Conservation (phyloP, 2,888 invertebrate species). For the Hirudinaria manillensis region DNA sequence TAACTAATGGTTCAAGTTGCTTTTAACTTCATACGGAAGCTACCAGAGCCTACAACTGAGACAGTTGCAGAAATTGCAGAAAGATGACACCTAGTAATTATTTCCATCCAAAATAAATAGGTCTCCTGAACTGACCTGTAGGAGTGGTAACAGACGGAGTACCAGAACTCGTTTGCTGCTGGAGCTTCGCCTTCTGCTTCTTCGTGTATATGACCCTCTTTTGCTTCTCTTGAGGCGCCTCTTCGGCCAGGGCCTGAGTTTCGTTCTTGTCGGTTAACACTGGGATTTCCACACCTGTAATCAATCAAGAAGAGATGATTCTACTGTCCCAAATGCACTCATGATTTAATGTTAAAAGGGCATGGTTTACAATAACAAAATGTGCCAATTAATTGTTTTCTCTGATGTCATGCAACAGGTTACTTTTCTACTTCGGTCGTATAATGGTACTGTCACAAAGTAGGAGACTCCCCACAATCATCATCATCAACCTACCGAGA, state of each 20-base stretch:
- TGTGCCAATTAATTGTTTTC: neutral
- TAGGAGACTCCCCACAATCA: too few relatives aligned
- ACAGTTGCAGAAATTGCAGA: too few relatives aligned
- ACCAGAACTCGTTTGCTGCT: slow-evolving; percentile 37
- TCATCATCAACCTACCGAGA: neutral
- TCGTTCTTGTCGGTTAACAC: neutral
- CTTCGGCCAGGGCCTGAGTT: neutral
- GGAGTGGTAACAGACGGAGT: neutral
- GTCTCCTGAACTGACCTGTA: slow-evolving; percentile 7
- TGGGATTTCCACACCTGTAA: slow-evolving; percentile 34
- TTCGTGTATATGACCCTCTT: slow-evolving; percentile 48
- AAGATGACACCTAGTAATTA: too few relatives aligned
- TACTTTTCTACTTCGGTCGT: too few relatives aligned
- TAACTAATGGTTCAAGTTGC: too few relatives aligned
- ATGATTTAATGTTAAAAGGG: too few relatives aligned
- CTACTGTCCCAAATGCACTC: neutral
- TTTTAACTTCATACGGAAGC: too few relatives aligned
- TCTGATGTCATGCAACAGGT: too few relatives aligned
- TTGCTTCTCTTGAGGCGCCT: slow-evolving; percentile 35
- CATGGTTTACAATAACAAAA: too few relatives aligned
- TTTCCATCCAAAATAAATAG: too few relatives aligned
- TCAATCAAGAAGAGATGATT: neutral
- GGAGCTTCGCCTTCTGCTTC: slow-evolving; percentile 43
- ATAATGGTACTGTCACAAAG: too few relatives aligned
- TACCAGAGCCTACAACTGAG: too few relatives aligned